Evolutionary conservation across 2,113 vertebrate species (phyloP), one percentile per base, ranked within the genome.

Genomic region (Mormyrus lacerda): DNA sequence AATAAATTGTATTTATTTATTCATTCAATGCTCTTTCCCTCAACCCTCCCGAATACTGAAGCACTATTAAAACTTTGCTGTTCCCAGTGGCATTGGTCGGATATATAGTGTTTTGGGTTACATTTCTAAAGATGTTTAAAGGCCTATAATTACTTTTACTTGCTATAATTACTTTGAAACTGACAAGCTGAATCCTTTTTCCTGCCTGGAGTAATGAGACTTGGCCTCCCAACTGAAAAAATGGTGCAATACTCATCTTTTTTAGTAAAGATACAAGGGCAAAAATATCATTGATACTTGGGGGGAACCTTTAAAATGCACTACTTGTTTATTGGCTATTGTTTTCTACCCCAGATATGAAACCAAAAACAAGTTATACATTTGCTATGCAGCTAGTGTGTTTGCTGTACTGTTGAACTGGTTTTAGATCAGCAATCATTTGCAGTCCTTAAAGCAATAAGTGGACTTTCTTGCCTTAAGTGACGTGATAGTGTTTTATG

Each of bases 1-100:
- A n/a, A 21, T 44, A 84, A 45, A 61, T 58, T 35, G 35, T 65
- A 87, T 61, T 87, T 87, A 87, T 87, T 87, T 42, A 65, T 19
- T 87, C 19, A 21, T n/a, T n/a, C n/a, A 8, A 44, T 35, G 87
- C 53, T 61, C 51, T 87, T 65, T 17, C 6, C 5, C 17, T n/a
- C 87, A 58, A 7, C 2, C 55, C 51, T 87, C 19, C 17, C 31
- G 19, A 61, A 87, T 47, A 24, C 19, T 50, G 31, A 58, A 87
- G 53, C 53, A 61, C 53, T 55, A 5, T 87, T 48, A 58, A 31
- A 0, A 35, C 44, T 47, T 10, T 3, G 44, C 39, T 47, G 45
- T 47, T 84, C 24, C 24, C 24, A 48, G 35, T 53, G 85, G 31
- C 85, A 31, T 53, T 35, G 31, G 27, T 21, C 11, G 6, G 13